phyloP scores from a whole-genome alignment of 2,113 vertebrate genomes.

The Thamnaconus septentrionalis region DNA sequence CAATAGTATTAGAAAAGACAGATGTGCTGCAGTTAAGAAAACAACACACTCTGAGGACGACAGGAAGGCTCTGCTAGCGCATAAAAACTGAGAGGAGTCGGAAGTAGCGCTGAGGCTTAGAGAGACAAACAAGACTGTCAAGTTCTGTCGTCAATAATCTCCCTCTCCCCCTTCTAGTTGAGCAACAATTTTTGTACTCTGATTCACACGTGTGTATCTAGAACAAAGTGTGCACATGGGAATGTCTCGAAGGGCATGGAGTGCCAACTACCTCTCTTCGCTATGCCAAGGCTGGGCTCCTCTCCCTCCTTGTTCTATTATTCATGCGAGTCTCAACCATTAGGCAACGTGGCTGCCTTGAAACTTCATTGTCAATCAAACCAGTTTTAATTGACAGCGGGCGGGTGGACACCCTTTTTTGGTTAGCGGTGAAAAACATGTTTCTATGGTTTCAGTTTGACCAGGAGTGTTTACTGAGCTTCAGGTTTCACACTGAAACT shows the following conservation, averaged over 20 bases:
- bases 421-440: slow-evolving; percentile 27
- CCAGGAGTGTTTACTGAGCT: slow-evolving; percentile 45
- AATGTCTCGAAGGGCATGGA: not conserved
- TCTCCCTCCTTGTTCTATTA: too few species aligned
- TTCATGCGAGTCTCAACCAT: too few species aligned
- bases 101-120: slow-evolving; percentile 4
- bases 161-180: slow-evolving; percentile 54
- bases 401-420: not conserved
- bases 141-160: slow-evolving; percentile 29
- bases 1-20: too few species aligned
- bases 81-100: not conserved
- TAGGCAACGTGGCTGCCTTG: too few species aligned
- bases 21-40: too few species aligned
- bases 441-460: slow-evolving; percentile 30
- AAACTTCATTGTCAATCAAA: not conserved
- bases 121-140: slow-evolving; percentile 27
- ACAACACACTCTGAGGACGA: too few species aligned
- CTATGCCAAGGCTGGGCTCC: not conserved
- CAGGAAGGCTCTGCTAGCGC: too few species aligned
- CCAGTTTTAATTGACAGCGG: slow-evolving; percentile 3
- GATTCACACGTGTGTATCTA: slow-evolving; percentile 16
- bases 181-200: slow-evolving; percentile 28
- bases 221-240: slow-evolving; percentile 38
- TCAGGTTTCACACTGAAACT: slow-evolving; percentile 39
- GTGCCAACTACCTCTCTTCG: slow-evolving; percentile 9